Evolutionary conservation across 2,113 vertebrate genomes (phyloP).

Genomic region (Misgurnus anguillicaudatus): DNA sequence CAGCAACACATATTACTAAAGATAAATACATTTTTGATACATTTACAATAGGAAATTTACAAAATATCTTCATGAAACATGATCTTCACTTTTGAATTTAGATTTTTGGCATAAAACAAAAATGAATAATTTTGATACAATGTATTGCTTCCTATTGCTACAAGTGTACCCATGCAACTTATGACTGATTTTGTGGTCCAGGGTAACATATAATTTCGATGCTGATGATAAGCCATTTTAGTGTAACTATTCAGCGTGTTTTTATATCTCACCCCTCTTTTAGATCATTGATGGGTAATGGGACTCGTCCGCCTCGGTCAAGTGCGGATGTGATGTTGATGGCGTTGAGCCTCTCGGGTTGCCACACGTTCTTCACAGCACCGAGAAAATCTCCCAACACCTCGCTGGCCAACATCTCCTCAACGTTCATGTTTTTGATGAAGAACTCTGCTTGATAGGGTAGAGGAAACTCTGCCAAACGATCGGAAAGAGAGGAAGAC

Average conservation of each 20-base stretch:
- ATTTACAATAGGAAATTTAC: too few species aligned
- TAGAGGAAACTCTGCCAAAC: conserved; percentile 86
- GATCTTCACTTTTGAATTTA: too few species aligned
- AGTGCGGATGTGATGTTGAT: conserved; percentile 97
- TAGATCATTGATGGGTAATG: conserved; percentile 94
- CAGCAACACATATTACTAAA: too few species aligned
- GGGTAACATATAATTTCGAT: too few species aligned
- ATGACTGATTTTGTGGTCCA: too few species aligned
- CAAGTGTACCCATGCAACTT: too few species aligned
- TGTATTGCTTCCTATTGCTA: too few species aligned
- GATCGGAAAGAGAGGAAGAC: conserved; percentile 6
- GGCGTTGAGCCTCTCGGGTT: conserved; percentile 92
- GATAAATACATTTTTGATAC: too few species aligned
- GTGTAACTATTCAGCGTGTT: neutral
- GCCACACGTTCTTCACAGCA: conserved; percentile 97
- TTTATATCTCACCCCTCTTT: conserved; percentile 89
- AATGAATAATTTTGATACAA: too few species aligned
- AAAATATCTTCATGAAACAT: too few species aligned
- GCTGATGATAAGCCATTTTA: too few species aligned
- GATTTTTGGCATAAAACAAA: too few species aligned
- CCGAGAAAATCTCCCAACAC: conserved; percentile 96
- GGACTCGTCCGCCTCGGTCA: conserved; percentile 92
- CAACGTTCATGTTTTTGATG: conserved; percentile 98
- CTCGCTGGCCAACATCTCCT: conserved; percentile 98
- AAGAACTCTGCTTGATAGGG: conserved; percentile 97